These are phyloP conservation scores for Brachionus rotundiformis DNA, from an alignment of 1,140 invertebrate genomes.

Conservation along the genomic window DNA sequence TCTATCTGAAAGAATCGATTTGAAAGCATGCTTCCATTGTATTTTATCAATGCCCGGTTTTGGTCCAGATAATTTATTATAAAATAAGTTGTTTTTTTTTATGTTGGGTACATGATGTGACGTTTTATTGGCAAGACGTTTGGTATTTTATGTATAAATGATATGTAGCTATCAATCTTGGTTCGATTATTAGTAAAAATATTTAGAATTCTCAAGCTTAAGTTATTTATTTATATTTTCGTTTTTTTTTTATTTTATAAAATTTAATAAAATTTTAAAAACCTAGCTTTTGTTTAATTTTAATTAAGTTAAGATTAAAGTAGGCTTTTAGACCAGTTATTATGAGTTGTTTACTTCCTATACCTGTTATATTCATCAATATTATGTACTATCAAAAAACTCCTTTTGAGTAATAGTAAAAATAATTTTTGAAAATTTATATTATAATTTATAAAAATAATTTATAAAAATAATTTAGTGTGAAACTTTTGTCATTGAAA, in stretches of 20 bases:
- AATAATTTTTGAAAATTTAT: too few relatives aligned
- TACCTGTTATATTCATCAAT: too few relatives aligned
- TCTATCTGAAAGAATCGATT: conserved; percentile 27
- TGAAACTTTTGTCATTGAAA: too few relatives aligned
- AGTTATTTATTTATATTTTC: conserved; percentile 27
- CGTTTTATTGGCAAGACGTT: conserved; percentile 16
- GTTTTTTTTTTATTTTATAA: background rate
- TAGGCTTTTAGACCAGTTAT: too few relatives aligned
- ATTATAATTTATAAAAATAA: too few relatives aligned
- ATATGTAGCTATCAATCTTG: background rate
- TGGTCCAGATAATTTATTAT: background rate
- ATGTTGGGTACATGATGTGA: background rate
- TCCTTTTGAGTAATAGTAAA: too few relatives aligned
- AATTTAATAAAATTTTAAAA: background rate
- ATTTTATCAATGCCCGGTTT: conserved; percentile 11
- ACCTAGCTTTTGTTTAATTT: background rate
- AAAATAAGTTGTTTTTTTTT: conserved; percentile 29
- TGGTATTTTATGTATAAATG: conserved; percentile 3
- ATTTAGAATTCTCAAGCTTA: conserved; percentile 37
- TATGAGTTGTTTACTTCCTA: too few relatives aligned
- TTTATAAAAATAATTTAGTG: too few relatives aligned
- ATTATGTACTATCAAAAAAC: too few relatives aligned
- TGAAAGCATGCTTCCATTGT: background rate
- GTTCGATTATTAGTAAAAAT: conserved; percentile 24
- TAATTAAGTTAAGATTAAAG: background rate